Evolutionary conservation across 1,140 invertebrate genomes (phyloP).

Genomic region (Steinernema feltiae): DNA sequence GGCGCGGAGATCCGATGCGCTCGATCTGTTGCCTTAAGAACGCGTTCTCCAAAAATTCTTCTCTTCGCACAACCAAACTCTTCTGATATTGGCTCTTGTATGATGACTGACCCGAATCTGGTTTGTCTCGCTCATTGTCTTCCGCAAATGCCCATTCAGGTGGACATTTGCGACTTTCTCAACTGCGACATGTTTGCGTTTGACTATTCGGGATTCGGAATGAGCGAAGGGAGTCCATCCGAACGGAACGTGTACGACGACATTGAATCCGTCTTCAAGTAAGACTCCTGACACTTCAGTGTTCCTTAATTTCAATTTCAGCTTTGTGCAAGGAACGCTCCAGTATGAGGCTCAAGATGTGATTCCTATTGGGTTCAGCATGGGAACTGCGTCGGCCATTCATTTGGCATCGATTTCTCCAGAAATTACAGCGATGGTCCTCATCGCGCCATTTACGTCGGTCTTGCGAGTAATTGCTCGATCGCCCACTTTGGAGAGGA

Average conservation of each 20-base stretch:
- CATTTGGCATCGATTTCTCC: constrained; percentile 27
- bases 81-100: constrained; percentile 27
- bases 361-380: constrained; percentile 19
- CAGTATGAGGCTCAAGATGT: not conserved
- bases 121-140: not conserved
- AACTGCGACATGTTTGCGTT: constrained; percentile 33
- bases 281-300: not conserved
- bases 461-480: constrained; percentile 27
- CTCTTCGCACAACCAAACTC: constrained; percentile 34
- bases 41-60: constrained; percentile 22
- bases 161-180: constrained; percentile 34
- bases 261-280: constrained; percentile 25
- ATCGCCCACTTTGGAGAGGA: constrained; percentile 7
- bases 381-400: constrained; percentile 34
- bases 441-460: constrained; percentile 38
- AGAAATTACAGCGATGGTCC: constrained; percentile 15
- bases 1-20: not conserved
- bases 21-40: not conserved
- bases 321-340: not conserved
- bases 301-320: not conserved
- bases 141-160: not conserved
- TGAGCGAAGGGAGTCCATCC: constrained; percentile 21
- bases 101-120: constrained; percentile 36
- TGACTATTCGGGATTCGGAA: constrained; percentile 37
- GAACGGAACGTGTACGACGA: constrained; percentile 25